Percentiles rank a stretch among this genome's conserved stretches.
Conservation (phyloP, 2,113 vertebrate species). For the Paedocypris sp. region DNA sequence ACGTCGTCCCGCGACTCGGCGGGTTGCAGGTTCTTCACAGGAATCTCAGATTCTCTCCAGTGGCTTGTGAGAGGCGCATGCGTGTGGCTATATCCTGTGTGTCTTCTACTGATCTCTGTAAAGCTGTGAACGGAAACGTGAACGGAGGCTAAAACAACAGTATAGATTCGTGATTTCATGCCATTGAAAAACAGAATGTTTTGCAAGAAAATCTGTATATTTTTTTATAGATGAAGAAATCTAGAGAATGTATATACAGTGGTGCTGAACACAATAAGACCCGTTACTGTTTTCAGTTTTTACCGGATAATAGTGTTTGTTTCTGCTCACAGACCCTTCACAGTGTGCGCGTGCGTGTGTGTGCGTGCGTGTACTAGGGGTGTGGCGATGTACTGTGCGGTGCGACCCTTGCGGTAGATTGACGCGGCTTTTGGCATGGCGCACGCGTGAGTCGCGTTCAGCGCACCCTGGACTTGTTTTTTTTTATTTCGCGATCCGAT, state of each 20-base stretch:
- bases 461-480: too few relatives aligned
- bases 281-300: slow-evolving; percentile 65
- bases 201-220: slow-evolving; percentile 59
- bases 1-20: too few relatives aligned
- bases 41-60: too few relatives aligned
- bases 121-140: slow-evolving; percentile 55
- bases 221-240: slow-evolving; percentile 75
- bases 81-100: slow-evolving; percentile 45
- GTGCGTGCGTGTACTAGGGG: too few relatives aligned
- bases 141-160: slow-evolving; percentile 26
- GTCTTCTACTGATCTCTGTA: slow-evolving; percentile 59
- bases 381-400: too few relatives aligned
- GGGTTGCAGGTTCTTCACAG: too few relatives aligned
- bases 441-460: too few relatives aligned
- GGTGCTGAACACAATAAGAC: slow-evolving; percentile 70
- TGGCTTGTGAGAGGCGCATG: slow-evolving; percentile 31
- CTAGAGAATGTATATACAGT: slow-evolving; percentile 68
- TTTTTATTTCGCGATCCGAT: too few relatives aligned
- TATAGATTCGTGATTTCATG: slow-evolving; percentile 55
- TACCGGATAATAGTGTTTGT: slow-evolving; percentile 56
- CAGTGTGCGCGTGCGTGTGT: too few relatives aligned
- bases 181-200: slow-evolving; percentile 70
- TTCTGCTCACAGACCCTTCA: slow-evolving; percentile 61
- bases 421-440: too few relatives aligned
- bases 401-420: too few relatives aligned